A percentile compares a stretch with the other conserved stretches of the same genome.
phyloP scores from a whole-genome alignment of 2,113 vertebrate genomes.

The Fulica atra region DNA sequence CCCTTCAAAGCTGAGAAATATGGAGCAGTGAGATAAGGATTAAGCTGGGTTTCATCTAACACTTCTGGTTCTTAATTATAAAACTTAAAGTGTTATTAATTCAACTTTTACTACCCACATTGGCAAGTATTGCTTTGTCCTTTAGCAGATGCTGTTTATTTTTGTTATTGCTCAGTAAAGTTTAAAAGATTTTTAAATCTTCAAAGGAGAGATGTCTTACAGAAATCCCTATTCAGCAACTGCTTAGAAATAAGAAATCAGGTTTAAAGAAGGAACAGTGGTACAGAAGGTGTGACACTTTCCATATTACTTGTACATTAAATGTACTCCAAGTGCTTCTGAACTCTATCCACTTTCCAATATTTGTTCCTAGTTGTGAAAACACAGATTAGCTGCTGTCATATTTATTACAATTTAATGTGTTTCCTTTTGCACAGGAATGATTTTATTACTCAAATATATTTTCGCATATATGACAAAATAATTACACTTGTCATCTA shows the following conservation, averaged over 20 bases:
- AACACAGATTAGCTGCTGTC: not conserved
- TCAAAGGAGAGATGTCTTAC: not conserved
- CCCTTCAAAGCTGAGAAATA: not conserved
- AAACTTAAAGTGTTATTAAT: not conserved
- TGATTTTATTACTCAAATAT: not conserved
- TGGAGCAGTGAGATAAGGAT: not conserved
- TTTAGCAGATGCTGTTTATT: not conserved
- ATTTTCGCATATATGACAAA: not conserved
- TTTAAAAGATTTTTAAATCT: not conserved
- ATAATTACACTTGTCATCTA: not conserved
- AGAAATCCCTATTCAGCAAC: not conserved
- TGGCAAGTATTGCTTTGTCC: not conserved
- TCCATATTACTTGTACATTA: not conserved
- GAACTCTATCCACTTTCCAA: not conserved
- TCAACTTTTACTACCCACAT: not conserved
- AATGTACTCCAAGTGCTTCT: not conserved
- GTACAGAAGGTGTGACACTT: not conserved
- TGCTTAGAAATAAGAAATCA: not conserved
- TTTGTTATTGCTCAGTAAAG: not conserved
- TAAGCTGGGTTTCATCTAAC: not conserved
- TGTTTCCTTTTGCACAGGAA: not conserved
- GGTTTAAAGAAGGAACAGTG: not conserved
- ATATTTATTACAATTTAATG: not conserved
- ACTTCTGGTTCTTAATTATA: not conserved
- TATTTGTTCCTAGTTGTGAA: not conserved